Evolutionary conservation across 37 sponge, comb jelly and placozoan species (phyloP).

Genomic region (Mnemiopsis leidyi): DNA sequence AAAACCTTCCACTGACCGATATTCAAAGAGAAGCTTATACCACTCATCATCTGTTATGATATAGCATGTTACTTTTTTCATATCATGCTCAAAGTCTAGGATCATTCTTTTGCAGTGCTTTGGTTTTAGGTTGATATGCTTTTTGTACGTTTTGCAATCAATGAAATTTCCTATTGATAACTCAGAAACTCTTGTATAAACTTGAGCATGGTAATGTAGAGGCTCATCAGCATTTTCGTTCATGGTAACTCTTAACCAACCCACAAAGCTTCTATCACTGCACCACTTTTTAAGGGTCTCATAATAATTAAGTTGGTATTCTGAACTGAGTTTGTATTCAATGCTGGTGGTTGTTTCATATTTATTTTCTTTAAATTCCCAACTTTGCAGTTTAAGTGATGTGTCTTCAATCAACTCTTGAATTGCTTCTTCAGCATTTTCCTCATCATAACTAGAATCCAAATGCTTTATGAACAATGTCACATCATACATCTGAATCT

Average conservation of each 20-base stretch:
- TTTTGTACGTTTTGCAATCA: not conserved
- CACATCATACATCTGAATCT: not conserved
- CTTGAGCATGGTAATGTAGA: constrained; percentile 8
- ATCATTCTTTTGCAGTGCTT: constrained; percentile 11
- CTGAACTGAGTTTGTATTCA: not conserved
- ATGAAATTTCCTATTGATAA: constrained; percentile 49
- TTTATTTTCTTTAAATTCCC: not conserved
- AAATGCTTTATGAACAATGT: not conserved
- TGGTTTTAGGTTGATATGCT: constrained; percentile 38
- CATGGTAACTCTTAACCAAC: not conserved
- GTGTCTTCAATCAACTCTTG: not conserved
- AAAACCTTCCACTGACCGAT: constrained; percentile 47
- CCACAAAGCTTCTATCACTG: not conserved
- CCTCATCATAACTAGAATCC: not conserved
- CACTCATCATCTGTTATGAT: constrained; percentile 41
- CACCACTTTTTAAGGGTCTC: constrained; percentile 14
- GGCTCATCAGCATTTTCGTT: not conserved
- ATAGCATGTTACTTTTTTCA: constrained; percentile 46
- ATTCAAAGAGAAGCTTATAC: constrained; percentile 51
- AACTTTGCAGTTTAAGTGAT: not conserved
- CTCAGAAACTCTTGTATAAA: constrained; percentile 39
- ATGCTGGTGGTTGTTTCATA: not conserved
- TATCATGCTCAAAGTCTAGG: constrained; percentile 32
- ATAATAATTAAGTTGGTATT: not conserved
- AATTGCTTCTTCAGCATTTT: not conserved